Base-by-base conservation (phyloP, 92 coral and sea anemone genomes). In the Phymanthus crucifer region DNA sequence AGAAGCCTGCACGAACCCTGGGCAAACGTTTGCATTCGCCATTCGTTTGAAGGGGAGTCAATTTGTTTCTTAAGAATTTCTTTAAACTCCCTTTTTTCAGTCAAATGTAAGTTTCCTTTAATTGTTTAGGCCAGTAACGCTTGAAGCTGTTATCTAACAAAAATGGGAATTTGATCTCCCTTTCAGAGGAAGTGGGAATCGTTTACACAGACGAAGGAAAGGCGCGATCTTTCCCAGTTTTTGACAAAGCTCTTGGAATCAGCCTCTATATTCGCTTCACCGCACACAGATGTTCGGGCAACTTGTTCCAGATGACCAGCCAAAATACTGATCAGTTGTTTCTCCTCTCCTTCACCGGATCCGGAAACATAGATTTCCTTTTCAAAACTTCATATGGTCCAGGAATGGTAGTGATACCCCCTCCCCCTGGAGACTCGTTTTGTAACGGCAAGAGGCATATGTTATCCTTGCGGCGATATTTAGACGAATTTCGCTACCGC, bases 201-300 rank as follows among this genome's bases (percentile, higher is more conserved):
- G 75, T 88, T 40, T 80, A 77, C 16, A 71, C 81, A 45, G 75
- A 74, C 4, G 86, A 87, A 18, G 81, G 74, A 75, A 76, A 48
- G 37, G 73, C 35, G 9, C 38, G 18, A 5, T 80, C 80, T 21
- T 88, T 83, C 37, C 92, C 87, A 46, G 84, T 84, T 21, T 84
- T 66, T 69, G 70, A 80, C 24, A 52, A 74, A 66, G 75, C 84
- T 2, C 80, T 69, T 31, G 89, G 86, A 32, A 70, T 78, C 35
- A 84, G 83, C 32, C 54, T 88, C 80, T 76, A 76, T 73, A 67
- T 88, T 70, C 73, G 92, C 64, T 88, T 88, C 86, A 36, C 86
- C n/a, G 86, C 92, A 11, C 31, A 36, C 40, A 32, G 19, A 40
- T 88, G 92, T 78, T 38, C 78, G n/a, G 92, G 92, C n/a, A 83